These are phyloP conservation scores for Amazona vittata DNA, from an alignment of 2,113 vertebrate genomes.

Conservation along the genomic window DNA sequence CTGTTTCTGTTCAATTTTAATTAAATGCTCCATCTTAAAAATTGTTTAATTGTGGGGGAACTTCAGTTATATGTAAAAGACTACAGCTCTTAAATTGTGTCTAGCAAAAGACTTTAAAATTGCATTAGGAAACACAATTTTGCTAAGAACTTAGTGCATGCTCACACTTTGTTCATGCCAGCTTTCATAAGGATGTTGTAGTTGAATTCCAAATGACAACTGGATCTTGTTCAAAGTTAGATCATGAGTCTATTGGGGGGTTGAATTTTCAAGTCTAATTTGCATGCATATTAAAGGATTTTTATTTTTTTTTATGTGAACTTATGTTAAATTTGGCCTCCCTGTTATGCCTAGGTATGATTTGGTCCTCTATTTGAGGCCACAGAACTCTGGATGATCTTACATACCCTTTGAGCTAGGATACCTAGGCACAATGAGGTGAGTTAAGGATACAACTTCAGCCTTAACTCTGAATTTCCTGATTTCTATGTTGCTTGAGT, in stretches of 20 bases:
- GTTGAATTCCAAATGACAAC: not conserved
- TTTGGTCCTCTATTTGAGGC: conserved; percentile 61
- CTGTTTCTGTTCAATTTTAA: not conserved
- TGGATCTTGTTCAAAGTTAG: not conserved
- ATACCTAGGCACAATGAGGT: conserved; percentile 70
- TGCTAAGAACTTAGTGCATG: not conserved
- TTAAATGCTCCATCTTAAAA: not conserved
- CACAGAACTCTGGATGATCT: conserved; percentile 66
- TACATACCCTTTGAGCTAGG: conserved; percentile 69
- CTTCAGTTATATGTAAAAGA: not conserved
- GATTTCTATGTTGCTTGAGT: conserved; percentile 18
- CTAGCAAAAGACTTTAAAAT: not conserved
- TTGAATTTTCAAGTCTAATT: not conserved
- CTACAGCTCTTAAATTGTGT: not conserved
- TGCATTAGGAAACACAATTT: not conserved
- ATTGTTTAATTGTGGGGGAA: not conserved
- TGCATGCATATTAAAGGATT: conserved; percentile 24
- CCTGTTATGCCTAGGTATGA: conserved; percentile 70
- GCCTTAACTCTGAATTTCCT: conserved; percentile 67
- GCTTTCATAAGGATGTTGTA: not conserved
- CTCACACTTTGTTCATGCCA: not conserved
- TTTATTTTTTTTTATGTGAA: not conserved
- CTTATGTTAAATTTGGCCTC: conserved; percentile 62
- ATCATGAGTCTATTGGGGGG: not conserved
- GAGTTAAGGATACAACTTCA: conserved; percentile 64